phyloP scores from a whole-genome alignment of 2,113 vertebrate species.

The Gallinago undulata region DNA sequence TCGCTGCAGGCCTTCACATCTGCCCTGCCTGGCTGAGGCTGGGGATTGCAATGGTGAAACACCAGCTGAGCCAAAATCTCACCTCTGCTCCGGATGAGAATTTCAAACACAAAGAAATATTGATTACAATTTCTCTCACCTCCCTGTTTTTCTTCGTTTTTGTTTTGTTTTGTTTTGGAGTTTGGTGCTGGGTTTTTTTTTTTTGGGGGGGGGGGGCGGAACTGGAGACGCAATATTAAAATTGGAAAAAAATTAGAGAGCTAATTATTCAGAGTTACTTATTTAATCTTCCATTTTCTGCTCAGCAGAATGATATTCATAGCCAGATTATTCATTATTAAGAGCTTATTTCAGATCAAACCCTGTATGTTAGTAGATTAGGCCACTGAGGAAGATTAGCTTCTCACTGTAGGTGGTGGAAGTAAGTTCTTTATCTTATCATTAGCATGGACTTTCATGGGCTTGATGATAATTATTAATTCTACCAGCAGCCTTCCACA shows the following conservation, averaged over 20 bases:
- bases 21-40: not conserved
- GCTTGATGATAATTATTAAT: conserved; percentile 73
- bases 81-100: not conserved
- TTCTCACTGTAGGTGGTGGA: conserved; percentile 52
- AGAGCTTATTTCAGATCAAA: conserved; percentile 72
- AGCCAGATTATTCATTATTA: conserved; percentile 75
- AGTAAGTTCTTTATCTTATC: conserved; percentile 74
- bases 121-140: not conserved
- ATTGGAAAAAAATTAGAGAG: not conserved
- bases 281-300: conserved; percentile 72
- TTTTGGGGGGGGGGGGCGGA: accelerated
- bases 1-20: not conserved
- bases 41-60: not conserved
- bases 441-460: conserved; percentile 67
- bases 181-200: not conserved
- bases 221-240: not conserved
- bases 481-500: conserved; percentile 45
- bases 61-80: not conserved
- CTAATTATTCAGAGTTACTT: conserved; percentile 27
- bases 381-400: conserved; percentile 67
- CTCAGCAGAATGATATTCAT: conserved; percentile 61
- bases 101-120: not conserved
- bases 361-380: conserved; percentile 72
- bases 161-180: too few relatives aligned
- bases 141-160: not conserved